These are phyloP conservation scores for Acanthornis magna DNA, from an alignment of 2,797 vertebrate species.

Conservation along the genomic window DNA sequence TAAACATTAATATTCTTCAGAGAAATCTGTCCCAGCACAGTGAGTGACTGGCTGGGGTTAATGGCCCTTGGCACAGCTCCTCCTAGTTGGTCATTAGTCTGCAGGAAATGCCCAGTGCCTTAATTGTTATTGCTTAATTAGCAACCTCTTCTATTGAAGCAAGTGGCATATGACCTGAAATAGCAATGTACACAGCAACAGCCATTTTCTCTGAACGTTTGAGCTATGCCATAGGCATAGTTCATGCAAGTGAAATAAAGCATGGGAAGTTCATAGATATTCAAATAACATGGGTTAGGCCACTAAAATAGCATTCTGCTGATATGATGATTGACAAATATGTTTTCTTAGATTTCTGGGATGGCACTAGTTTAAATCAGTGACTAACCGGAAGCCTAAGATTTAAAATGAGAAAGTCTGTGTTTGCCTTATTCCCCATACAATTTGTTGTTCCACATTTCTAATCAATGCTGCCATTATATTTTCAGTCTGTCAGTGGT, in stretches of 20 bases:
- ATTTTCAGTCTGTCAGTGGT: background rate
- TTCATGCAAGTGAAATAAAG: background rate
- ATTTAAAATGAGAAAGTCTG: background rate
- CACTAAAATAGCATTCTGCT: background rate
- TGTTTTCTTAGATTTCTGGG: background rate
- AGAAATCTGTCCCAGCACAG: background rate
- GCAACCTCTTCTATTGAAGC: constrained; percentile 25
- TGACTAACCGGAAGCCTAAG: background rate
- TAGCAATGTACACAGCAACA: background rate
- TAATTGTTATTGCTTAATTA: constrained; percentile 68
- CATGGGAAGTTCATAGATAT: background rate
- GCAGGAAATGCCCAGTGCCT: constrained; percentile 37
- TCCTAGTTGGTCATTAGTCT: constrained; percentile 57
- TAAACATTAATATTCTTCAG: background rate
- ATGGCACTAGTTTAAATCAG: background rate
- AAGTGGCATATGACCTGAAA: constrained; percentile 46
- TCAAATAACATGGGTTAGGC: background rate
- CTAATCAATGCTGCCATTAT: background rate
- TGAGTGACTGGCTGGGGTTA: constrained; percentile 41
- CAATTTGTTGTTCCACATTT: background rate
- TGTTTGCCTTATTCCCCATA: background rate
- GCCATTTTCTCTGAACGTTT: background rate
- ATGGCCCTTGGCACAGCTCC: constrained; percentile 32
- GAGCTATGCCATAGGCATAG: background rate
- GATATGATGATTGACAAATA: background rate